Evolutionary conservation across 2,888 invertebrate genomes (phyloP), one percentile per base, ranked within the genome.

Genomic region (Hyalella azteca): DNA sequence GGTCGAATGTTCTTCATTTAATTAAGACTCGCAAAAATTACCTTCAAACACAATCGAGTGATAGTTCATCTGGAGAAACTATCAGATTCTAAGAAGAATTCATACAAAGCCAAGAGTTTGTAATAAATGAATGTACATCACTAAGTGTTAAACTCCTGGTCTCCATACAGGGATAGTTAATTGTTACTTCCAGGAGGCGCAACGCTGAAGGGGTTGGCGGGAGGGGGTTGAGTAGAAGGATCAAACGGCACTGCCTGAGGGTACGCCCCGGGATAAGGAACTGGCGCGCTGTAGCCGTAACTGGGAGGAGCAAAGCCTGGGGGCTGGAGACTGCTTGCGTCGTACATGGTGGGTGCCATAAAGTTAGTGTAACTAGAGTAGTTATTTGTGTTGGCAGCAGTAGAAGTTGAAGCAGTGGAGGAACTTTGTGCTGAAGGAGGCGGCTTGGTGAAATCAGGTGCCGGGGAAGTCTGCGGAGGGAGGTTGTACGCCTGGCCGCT

Each of bases 401-500:
- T 32, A 29, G 59, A 59, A 59, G 29, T 59, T 5, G 32, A 7
- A 36, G 66, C 36, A 32, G 39, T 7, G 5, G 59, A 2, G 45
- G 45, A 11, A 9, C 45, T 15, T 13, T 36, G 66, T 36, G 32
- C 36, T 7, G 4, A 1, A 32, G 66, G 66, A 36, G 66, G 66
- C 7, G 66, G 66, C 19, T 36, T 66, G 19, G 66, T 36, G 66
- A 66, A 66, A 36, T 66, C 66, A 36, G 66, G 66, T 29, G 5
- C 29, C 19, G 66, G 11, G 7, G 66, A 3, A 19, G 66, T 2
- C 9, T 2, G 36, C 26, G 66, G 7, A 66, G 4, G 36, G 19
- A 36, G 66, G 32, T 11, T n/a, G 19, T 22, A 36, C 13, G 7
- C 54, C 22, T 54, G 54, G 54, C 7, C 22, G 54, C 26, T 26